Evolutionary conservation across 2,113 vertebrate genomes (phyloP).

Genomic region (Callipepla californica): DNA sequence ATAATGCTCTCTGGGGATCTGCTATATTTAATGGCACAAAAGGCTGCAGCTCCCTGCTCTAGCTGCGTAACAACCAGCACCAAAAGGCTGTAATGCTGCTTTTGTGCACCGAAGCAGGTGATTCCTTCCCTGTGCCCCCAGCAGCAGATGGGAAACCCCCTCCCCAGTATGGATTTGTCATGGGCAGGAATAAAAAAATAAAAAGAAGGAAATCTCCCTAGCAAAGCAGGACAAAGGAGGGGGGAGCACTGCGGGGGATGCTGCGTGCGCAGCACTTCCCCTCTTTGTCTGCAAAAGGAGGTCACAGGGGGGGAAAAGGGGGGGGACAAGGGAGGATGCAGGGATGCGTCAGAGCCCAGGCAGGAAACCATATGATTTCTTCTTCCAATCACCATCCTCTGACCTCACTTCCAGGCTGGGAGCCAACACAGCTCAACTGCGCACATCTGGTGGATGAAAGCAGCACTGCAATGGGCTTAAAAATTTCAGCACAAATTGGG

Average conservation of each 20-base stretch:
- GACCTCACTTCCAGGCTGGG: constrained; percentile 74
- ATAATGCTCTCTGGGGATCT: fast-evolving
- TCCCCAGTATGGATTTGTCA: neutral
- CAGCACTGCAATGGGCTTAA: constrained; percentile 42
- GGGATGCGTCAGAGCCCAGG: neutral
- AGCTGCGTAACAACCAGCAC: neutral
- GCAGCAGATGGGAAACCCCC: constrained; percentile 35
- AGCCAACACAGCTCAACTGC: constrained; percentile 90
- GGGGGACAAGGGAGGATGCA: constrained; percentile 30
- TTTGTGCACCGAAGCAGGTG: neutral
- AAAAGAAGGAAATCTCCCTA: neutral
- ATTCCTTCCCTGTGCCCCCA: neutral
- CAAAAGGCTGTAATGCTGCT: neutral
- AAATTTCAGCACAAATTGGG: fast-evolving
- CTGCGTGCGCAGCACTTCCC: constrained; percentile 71
- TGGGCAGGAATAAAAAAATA: neutral
- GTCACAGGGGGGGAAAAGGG: constrained; percentile 62
- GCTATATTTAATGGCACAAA: fast-evolving
- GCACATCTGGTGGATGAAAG: constrained; percentile 86
- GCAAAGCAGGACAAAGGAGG: constrained; percentile 17
- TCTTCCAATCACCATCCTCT: constrained; percentile 77
- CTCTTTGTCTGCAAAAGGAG: constrained; percentile 79
- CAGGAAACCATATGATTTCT: constrained; percentile 75
- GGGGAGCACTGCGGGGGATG: constrained; percentile 10
- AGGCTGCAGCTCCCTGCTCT: fast-evolving